These are phyloP conservation scores for Podarcis cretensis DNA, from an alignment of 2,113 vertebrate genomes.

Conservation along the genomic window DNA sequence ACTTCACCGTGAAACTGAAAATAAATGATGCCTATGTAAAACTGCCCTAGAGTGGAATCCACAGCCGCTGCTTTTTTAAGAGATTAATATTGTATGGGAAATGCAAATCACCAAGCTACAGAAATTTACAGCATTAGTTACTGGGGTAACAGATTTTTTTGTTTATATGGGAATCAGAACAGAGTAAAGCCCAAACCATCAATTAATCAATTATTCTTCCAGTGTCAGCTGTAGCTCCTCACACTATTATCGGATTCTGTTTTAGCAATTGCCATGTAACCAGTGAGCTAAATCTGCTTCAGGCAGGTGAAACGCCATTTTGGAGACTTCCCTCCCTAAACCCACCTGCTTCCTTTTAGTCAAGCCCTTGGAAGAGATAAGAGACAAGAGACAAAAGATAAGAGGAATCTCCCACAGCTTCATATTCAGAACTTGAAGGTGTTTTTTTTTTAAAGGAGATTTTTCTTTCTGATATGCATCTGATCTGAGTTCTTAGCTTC, in stretches of 20 bases:
- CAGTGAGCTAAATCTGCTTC: constrained; percentile 53
- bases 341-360: constrained; percentile 5
- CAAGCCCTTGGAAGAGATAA: neutral
- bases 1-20: constrained; percentile 35
- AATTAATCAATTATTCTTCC: constrained; percentile 71
- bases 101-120: constrained; percentile 52
- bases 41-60: constrained; percentile 35
- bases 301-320: constrained; percentile 51
- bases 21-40: constrained; percentile 24
- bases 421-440: constrained; percentile 59
- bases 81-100: constrained; percentile 55
- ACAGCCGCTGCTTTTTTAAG: constrained; percentile 4
- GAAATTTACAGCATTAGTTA: constrained; percentile 56
- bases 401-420: constrained; percentile 51
- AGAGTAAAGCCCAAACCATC: constrained; percentile 60
- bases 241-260: constrained; percentile 44
- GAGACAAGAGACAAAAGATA: constrained; percentile 33
- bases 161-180: constrained; percentile 61
- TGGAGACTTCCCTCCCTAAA: constrained; percentile 26
- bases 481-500: constrained; percentile 28
- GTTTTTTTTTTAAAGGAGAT: constrained; percentile 30
- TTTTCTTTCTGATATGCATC: neutral
- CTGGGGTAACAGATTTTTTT: constrained; percentile 55
- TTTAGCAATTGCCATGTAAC: constrained; percentile 46
- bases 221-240: constrained; percentile 41